Evolutionary conservation across 2,888 invertebrate genomes (phyloP).

Genomic region (Glyphotaelius pellucidus): DNA sequence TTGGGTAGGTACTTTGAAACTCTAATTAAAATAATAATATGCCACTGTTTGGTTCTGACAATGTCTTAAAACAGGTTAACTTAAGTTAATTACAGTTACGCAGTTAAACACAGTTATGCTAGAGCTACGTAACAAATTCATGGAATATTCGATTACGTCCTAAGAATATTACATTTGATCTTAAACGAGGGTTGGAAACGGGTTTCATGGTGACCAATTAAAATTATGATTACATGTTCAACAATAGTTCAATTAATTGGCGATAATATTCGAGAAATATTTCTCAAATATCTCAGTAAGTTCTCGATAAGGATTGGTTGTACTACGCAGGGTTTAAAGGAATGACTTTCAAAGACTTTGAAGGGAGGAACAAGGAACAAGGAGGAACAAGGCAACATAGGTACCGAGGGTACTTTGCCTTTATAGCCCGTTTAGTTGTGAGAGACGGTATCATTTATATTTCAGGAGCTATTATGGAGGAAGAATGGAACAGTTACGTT

Average conservation of each 20-base stretch:
- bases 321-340: neutral
- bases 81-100: neutral
- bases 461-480: slow-evolving; percentile 3
- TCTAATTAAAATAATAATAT: neutral
- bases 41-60: neutral
- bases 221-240: neutral
- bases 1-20: too few species aligned
- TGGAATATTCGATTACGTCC: neutral
- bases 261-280: neutral
- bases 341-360: slow-evolving; percentile 15
- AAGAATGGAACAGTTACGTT: slow-evolving; percentile 7
- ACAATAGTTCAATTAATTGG: neutral
- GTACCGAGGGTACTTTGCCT: neutral
- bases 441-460: slow-evolving; percentile 7
- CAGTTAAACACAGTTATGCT: neutral
- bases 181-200: neutral
- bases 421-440: slow-evolving; percentile 8
- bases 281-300: neutral
- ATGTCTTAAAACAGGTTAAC: neutral
- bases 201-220: neutral
- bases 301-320: slow-evolving; percentile 2
- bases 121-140: neutral
- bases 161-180: neutral
- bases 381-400: neutral
- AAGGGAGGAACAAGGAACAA: neutral